phyloP scores from a whole-genome alignment of 64 coral and sea anemone species.

The Anthopleura sola region DNA sequence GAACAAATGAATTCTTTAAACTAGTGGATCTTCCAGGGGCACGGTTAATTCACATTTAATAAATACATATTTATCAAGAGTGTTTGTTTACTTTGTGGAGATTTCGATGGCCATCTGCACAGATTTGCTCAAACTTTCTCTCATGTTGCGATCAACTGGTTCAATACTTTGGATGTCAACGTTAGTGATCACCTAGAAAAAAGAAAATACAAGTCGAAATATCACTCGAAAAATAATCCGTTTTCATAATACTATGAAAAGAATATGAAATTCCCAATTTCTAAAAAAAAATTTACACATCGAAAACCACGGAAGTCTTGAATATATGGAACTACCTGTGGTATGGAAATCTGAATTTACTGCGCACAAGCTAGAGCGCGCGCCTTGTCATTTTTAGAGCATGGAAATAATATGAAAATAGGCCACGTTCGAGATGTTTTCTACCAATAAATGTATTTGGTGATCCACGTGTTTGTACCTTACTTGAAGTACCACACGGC shows the following conservation, averaged over 20 bases:
- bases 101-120: conserved; percentile 99
- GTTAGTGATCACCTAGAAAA: conserved; percentile 78
- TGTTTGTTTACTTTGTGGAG: conserved; percentile 77
- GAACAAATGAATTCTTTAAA: background rate
- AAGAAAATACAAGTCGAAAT: background rate
- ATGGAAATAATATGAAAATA: too few relatives aligned
- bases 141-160: conserved; percentile 89
- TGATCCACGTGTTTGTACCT: too few relatives aligned
- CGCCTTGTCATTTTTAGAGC: too few relatives aligned
- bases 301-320: too few relatives aligned
- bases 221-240: background rate
- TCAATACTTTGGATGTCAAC: conserved; percentile 98
- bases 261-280: too few relatives aligned
- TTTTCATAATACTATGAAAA: background rate
- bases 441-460: too few relatives aligned
- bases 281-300: too few relatives aligned
- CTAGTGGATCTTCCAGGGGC: background rate
- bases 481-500: too few relatives aligned
- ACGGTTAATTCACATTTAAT: background rate
- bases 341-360: too few relatives aligned
- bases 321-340: too few relatives aligned
- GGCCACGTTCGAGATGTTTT: too few relatives aligned
- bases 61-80: background rate
- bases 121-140: conserved; percentile 87
- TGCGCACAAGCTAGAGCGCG: too few relatives aligned